These are phyloP conservation scores for Capromys pilorides DNA, from an alignment of 2,797 vertebrate genomes.

Conservation along the genomic window DNA sequence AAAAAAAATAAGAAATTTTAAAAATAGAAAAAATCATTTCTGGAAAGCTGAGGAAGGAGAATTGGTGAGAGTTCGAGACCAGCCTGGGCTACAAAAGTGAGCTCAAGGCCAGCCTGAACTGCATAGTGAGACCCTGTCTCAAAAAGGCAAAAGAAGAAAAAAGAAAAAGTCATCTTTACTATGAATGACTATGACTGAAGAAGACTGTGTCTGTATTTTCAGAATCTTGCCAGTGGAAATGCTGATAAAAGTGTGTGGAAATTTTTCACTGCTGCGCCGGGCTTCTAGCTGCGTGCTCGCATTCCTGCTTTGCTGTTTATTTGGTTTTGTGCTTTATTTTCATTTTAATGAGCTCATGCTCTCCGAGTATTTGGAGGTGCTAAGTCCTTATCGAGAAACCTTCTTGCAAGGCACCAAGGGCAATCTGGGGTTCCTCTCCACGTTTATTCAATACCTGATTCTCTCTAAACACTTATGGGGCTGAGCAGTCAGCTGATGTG, in stretches of 20 bases:
- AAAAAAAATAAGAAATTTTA: too few relatives aligned
- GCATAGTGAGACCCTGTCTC: too few relatives aligned
- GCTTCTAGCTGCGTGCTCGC: conserved; percentile 12
- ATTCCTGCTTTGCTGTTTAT: conserved; percentile 71
- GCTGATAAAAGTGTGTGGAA: conserved; percentile 61
- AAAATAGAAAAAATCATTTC: too few relatives aligned
- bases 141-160: too few relatives aligned
- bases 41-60: too few relatives aligned
- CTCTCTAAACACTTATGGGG: conserved; percentile 69
- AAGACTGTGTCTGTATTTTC: conserved; percentile 15
- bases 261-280: background rate
- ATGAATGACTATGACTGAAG: conserved; percentile 14
- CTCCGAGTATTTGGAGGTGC: conserved; percentile 79
- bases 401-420: conserved; percentile 59
- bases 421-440: conserved; percentile 74
- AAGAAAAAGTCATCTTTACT: background rate
- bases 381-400: conserved; percentile 77
- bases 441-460: conserved; percentile 73
- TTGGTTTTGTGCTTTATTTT: conserved; percentile 75
- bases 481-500: conserved; percentile 71
- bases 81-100: too few relatives aligned
- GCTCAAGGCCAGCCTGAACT: too few relatives aligned
- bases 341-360: conserved; percentile 70
- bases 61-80: too few relatives aligned
- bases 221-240: conserved; percentile 32